phyloP scores from a whole-genome alignment of 2,113 vertebrate genomes.

The Pterocles gutturalis region DNA sequence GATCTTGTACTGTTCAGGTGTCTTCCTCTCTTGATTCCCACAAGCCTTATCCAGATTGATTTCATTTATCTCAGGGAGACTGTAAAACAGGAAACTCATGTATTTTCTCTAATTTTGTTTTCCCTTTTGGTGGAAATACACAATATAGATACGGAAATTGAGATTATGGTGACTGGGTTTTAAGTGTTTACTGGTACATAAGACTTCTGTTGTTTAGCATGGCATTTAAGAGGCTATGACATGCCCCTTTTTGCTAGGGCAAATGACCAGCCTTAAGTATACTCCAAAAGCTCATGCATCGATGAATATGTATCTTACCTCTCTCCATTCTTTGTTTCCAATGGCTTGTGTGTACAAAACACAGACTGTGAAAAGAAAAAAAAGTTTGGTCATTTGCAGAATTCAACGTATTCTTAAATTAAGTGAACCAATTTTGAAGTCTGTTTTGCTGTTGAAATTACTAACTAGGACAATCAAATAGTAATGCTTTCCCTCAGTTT shows the following conservation, averaged over 20 bases:
- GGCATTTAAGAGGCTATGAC: not conserved
- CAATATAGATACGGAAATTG: accelerated
- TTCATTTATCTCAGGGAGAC: not conserved
- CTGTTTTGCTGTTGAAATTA: not conserved
- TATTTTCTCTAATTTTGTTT: not conserved
- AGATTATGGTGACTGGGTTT: not conserved
- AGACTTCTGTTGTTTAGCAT: not conserved
- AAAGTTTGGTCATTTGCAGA: not conserved
- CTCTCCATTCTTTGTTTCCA: constrained; percentile 98
- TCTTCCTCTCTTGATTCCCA: not conserved
- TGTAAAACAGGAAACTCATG: not conserved
- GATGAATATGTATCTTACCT: constrained; percentile 82
- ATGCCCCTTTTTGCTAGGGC: not conserved
- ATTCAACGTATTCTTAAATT: not conserved
- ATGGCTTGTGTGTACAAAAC: constrained; percentile 96
- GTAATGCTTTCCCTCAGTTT: not conserved
- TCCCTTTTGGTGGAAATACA: not conserved
- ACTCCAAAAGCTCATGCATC: not conserved
- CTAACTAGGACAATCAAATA: not conserved
- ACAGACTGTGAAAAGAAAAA: constrained; percentile 85
- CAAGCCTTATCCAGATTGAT: not conserved
- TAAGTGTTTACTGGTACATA: not conserved
- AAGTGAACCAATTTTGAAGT: not conserved
- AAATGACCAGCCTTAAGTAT: not conserved
- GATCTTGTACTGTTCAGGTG: not conserved